Conservation (phyloP, 2,888 invertebrate species). For the Drosophila buzzatii region DNA sequence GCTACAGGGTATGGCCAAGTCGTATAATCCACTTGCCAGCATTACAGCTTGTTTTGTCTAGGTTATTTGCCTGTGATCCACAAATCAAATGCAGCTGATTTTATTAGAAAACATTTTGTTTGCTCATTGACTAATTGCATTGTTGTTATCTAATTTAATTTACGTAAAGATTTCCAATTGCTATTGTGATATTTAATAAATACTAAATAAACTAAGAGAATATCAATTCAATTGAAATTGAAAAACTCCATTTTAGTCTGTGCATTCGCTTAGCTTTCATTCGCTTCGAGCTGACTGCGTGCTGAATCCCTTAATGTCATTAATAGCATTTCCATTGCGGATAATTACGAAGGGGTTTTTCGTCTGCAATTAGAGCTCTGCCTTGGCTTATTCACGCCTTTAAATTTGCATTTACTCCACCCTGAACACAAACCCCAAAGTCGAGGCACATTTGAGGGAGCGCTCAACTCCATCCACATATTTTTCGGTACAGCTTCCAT, state of each 20-base stretch:
- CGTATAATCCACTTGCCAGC: rapidly evolving
- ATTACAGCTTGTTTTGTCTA: neutral
- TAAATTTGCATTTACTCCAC: constrained; percentile 75
- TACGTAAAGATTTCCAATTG: neutral
- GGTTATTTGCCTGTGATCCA: constrained; percentile 21
- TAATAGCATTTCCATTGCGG: constrained; percentile 82
- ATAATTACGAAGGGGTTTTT: constrained; percentile 73
- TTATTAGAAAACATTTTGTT: constrained; percentile 46
- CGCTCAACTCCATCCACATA: constrained; percentile 30
- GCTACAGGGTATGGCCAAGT: constrained; percentile 25
- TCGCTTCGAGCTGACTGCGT: neutral
- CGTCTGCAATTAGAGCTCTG: constrained; percentile 74
- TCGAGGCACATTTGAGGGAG: constrained; percentile 46
- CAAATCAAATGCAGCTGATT: constrained; percentile 51
- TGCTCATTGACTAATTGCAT: constrained; percentile 39
- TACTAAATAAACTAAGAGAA: neutral
- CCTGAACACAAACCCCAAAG: constrained; percentile 21
- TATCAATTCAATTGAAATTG: neutral
- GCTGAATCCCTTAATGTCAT: constrained; percentile 80
- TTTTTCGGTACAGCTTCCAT: constrained; percentile 54
- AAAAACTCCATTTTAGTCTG: neutral
- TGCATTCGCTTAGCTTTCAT: neutral
- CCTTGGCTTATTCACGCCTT: constrained; percentile 79
- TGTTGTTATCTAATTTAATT: constrained; percentile 31
- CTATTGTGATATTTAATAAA: neutral